phyloP scores from a whole-genome alignment of 1,140 invertebrate genomes.

The Lethocerus indicus region DNA sequence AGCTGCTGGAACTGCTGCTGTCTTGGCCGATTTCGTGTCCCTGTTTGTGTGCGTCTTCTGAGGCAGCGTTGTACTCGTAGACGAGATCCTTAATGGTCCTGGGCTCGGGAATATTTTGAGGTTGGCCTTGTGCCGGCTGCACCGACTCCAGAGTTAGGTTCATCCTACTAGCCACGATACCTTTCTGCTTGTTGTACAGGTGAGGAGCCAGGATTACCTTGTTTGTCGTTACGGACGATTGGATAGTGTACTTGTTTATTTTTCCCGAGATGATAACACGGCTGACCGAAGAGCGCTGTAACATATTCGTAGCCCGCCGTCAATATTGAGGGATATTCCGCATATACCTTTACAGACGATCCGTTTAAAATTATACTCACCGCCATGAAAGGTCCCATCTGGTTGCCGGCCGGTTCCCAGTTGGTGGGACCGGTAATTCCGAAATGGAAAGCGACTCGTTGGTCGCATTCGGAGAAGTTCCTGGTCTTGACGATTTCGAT shows the following conservation, averaged over 20 bases:
- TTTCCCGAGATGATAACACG: slow-evolving; percentile 19
- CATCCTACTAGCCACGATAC: slow-evolving; percentile 15
- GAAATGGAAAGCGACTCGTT: slow-evolving; percentile 36
- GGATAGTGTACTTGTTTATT: slow-evolving; percentile 16
- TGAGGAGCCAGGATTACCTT: slow-evolving; percentile 17
- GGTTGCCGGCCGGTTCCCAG: slow-evolving; percentile 33
- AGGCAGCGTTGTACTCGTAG: slow-evolving; percentile 18
- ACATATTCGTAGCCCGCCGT: slow-evolving; percentile 8
- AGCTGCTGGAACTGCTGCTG: background rate
- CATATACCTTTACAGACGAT: background rate
- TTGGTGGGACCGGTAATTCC: slow-evolving; percentile 32
- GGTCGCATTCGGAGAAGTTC: slow-evolving; percentile 41
- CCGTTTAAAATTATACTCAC: slow-evolving; percentile 21
- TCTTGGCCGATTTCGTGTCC: slow-evolving; percentile 30
- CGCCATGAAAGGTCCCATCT: slow-evolving; percentile 35
- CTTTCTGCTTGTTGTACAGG: slow-evolving; percentile 15
- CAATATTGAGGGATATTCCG: background rate
- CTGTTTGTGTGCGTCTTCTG: too few species aligned
- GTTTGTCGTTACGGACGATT: slow-evolving; percentile 19
- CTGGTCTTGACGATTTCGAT: slow-evolving; percentile 45
- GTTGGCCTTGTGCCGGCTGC: slow-evolving; percentile 12
- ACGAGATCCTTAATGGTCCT: slow-evolving; percentile 13
- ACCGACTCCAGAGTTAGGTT: slow-evolving; percentile 18
- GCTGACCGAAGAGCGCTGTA: slow-evolving; percentile 18
- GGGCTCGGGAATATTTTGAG: slow-evolving; percentile 9